A percentile compares a stretch with the other conserved stretches of the same genome.
Conservation (phyloP, 2,113 vertebrate genomes). For the Dolichotis patagonum region DNA sequence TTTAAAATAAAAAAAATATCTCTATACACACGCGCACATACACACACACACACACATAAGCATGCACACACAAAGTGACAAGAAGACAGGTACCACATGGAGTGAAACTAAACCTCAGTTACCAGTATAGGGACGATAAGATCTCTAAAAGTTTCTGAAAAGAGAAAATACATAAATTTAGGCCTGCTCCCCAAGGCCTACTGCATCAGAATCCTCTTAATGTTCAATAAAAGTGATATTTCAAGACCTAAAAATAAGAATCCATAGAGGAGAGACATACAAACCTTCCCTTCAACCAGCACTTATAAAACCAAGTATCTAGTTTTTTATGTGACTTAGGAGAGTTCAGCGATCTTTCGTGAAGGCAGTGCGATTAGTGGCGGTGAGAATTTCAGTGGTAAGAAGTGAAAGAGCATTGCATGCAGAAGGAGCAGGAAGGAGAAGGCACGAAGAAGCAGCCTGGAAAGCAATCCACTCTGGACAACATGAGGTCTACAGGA, state of each 20-base stretch:
- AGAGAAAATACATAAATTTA: background rate
- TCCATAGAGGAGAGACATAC: background rate
- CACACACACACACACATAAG: too few species aligned
- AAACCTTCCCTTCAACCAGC: background rate
- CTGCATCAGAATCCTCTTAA: background rate
- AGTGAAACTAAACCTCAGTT: background rate
- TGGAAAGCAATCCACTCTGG: background rate
- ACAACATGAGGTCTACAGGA: background rate
- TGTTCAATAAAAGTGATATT: background rate
- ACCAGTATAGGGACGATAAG: background rate
- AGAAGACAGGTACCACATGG: background rate
- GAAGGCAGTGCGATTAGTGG: background rate
- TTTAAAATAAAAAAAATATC: too few species aligned
- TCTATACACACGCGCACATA: background rate
- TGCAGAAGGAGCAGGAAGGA: background rate
- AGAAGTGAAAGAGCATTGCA: background rate
- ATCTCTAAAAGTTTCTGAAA: background rate
- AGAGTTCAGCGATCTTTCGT: background rate
- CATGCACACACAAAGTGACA: background rate
- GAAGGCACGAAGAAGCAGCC: accelerated
- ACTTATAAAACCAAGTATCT: background rate
- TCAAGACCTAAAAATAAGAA: background rate
- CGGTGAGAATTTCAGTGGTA: background rate
- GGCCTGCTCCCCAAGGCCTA: too few species aligned
- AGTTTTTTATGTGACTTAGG: background rate